Percentiles rank a stretch among this genome's conserved stretches.
Evolutionary conservation across 1,140 invertebrate genomes (phyloP).

Genomic region (Contarinia nasturtii): DNA sequence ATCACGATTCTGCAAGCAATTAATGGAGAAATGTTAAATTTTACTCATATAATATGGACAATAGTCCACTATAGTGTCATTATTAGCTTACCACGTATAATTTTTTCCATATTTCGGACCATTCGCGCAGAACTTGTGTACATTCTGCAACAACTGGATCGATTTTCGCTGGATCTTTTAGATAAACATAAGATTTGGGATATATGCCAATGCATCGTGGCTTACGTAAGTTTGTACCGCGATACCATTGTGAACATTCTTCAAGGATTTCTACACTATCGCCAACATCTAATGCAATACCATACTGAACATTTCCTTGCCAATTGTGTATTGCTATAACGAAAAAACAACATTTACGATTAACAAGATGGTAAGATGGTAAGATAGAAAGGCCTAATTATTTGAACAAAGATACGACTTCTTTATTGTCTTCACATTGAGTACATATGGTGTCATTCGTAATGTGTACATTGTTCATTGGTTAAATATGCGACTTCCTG

Average conservation of each 20-base stretch:
- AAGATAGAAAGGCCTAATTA: too few species aligned
- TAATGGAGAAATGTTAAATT: neutral
- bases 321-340: constrained; percentile 80
- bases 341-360: constrained; percentile 10
- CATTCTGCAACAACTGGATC: constrained; percentile 80
- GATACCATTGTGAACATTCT: constrained; percentile 71
- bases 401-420: too few species aligned
- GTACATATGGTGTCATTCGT: too few species aligned
- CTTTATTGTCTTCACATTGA: too few species aligned
- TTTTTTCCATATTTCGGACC: constrained; percentile 79
- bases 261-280: constrained; percentile 80
- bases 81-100: constrained; percentile 68
- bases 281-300: constrained; percentile 68
- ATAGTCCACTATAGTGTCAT: too few species aligned
- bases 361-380: too few species aligned
- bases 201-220: constrained; percentile 68
- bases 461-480: too few species aligned
- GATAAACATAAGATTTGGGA: constrained; percentile 51
- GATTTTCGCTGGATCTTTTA: constrained; percentile 58
- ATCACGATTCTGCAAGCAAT: constrained; percentile 45
- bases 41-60: too few species aligned
- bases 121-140: constrained; percentile 79
- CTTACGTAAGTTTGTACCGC: constrained; percentile 61
- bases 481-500: too few species aligned
- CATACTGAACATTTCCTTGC: constrained; percentile 61